These are phyloP conservation scores for Drosophila affinis DNA, from an alignment of 2,888 invertebrate species.

Conservation along the genomic window DNA sequence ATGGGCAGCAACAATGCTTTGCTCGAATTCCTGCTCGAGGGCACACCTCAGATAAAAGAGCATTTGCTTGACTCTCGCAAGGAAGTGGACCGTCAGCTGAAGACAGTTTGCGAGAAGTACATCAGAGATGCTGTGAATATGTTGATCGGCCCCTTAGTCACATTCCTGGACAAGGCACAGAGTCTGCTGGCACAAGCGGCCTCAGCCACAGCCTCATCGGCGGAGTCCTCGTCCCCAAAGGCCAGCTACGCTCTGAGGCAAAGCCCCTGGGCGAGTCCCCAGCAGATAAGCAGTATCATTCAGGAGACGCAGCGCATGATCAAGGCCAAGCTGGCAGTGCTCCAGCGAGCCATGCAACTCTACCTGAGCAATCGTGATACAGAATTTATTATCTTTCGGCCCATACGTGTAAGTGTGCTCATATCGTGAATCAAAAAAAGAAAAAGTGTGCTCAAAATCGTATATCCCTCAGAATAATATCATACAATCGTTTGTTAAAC, in stretches of 20 bases:
- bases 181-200: constrained; percentile 53
- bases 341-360: constrained; percentile 96
- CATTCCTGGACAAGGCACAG: constrained; percentile 90
- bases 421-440: neutral
- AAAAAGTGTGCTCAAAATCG: neutral
- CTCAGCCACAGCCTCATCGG: constrained; percentile 26
- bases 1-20: constrained; percentile 94
- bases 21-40: constrained; percentile 95
- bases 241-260: constrained; percentile 83
- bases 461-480: constrained; percentile 89
- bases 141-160: constrained; percentile 89
- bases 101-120: constrained; percentile 94
- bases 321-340: constrained; percentile 90
- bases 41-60: constrained; percentile 96
- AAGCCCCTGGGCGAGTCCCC: constrained; percentile 88
- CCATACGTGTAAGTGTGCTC: constrained; percentile 89
- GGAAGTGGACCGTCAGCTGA: constrained; percentile 96
- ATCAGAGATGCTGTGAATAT: constrained; percentile 91
- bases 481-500: constrained; percentile 93
- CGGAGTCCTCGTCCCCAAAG: constrained; percentile 54
- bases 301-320: constrained; percentile 91
- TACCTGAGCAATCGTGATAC: constrained; percentile 98
- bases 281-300: constrained; percentile 89
- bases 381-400: constrained; percentile 97
- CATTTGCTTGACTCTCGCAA: constrained; percentile 96